Percentiles rank a stretch among this genome's conserved stretches.
Conservation (phyloP, 2,797 vertebrate species). For the Pangasius djambal region DNA sequence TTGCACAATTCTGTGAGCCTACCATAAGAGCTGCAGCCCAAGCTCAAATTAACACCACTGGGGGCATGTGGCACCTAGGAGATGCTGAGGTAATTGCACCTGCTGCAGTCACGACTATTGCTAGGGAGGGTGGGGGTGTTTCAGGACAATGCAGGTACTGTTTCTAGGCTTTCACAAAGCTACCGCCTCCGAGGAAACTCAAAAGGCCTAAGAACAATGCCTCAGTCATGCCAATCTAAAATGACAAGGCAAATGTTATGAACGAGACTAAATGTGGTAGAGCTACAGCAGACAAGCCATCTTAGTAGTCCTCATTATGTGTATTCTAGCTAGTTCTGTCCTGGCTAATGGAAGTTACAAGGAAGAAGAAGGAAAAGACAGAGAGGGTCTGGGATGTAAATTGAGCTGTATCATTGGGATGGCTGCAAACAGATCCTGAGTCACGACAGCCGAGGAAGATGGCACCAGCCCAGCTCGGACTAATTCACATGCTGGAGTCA, state of each 20-base stretch:
- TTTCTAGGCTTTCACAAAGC: conserved; percentile 50
- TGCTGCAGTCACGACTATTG: conserved; percentile 54
- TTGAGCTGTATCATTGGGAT: conserved; percentile 28
- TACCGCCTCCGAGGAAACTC: conserved; percentile 27
- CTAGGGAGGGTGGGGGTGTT: conserved; percentile 23
- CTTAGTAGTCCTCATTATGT: conserved; percentile 18
- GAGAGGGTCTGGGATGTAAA: conserved; percentile 13
- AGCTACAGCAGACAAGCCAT: neutral
- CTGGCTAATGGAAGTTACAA: conserved; percentile 11
- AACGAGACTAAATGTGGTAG: conserved; percentile 9
- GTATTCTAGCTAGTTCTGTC: conserved; percentile 6
- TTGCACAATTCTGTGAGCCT: conserved; percentile 32
- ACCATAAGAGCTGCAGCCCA: conserved; percentile 40
- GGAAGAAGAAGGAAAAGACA: neutral
- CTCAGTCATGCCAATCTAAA: conserved; percentile 22
- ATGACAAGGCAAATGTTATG: conserved; percentile 19
- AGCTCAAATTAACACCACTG: conserved; percentile 46
- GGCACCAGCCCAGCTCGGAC: conserved; percentile 50
- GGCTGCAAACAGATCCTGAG: conserved; percentile 43
- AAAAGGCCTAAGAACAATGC: conserved; percentile 18
- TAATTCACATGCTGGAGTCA: conserved; percentile 56
- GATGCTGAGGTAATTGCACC: conserved; percentile 49
- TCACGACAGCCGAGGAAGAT: conserved; percentile 42
- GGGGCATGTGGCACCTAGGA: conserved; percentile 44
- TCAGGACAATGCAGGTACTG: conserved; percentile 55